Percentiles rank a stretch among this genome's conserved stretches.
Evolutionary conservation across 2,113 vertebrate species (phyloP).

Genomic region (Pollachius pollachius): DNA sequence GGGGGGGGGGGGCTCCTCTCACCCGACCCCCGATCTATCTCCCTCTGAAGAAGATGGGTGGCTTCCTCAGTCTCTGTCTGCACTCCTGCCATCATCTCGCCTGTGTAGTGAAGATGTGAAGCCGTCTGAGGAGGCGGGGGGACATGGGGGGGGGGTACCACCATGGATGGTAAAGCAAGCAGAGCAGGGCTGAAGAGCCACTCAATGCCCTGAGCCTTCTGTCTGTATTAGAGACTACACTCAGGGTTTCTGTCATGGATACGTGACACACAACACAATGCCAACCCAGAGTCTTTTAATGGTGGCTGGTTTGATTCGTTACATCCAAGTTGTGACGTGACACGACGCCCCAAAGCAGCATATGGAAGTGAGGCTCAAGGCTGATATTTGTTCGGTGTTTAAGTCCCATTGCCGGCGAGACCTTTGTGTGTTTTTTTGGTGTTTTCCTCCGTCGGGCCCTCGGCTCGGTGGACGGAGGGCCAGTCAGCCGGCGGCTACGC

Average conservation of each 20-base stretch:
- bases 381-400: constrained; percentile 15
- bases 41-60: constrained; percentile 17
- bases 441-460: constrained; percentile 22
- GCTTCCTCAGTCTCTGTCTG: background rate
- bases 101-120: too few relatives aligned
- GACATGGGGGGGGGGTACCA: too few relatives aligned
- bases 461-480: constrained; percentile 28
- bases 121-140: too few relatives aligned
- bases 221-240: background rate
- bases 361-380: background rate
- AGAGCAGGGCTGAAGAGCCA: too few relatives aligned
- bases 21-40: constrained; percentile 50
- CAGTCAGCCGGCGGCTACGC: constrained; percentile 29
- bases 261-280: background rate
- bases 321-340: background rate
- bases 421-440: background rate
- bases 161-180: too few relatives aligned
- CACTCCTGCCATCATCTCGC: too few relatives aligned
- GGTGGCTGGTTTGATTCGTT: background rate
- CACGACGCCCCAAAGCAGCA: background rate
- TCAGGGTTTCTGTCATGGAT: background rate
- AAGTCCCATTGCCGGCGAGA: constrained; percentile 7
- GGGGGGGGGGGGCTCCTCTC: constrained; percentile 36
- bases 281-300: background rate
- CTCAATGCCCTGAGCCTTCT: too few relatives aligned